Percentiles rank a stretch among this genome's conserved stretches.
Evolutionary conservation across 2,797 vertebrate genomes (phyloP).

Genomic region (Staurois parvus): DNA sequence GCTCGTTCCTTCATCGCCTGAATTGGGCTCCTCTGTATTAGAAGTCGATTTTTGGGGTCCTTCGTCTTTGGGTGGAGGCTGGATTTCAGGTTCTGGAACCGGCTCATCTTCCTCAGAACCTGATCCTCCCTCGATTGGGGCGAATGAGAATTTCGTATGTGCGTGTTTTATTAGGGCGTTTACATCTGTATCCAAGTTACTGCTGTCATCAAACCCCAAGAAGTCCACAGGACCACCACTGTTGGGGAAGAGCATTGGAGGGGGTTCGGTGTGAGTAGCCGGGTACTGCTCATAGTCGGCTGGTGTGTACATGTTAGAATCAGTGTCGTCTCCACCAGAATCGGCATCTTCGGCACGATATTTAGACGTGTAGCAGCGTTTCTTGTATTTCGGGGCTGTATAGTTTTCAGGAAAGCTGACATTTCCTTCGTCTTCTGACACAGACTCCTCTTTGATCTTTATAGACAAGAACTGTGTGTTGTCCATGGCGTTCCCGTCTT

Average conservation of each 20-base stretch:
- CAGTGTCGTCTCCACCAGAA: neutral
- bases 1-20: neutral
- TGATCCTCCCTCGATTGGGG: constrained; percentile 20
- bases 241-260: neutral
- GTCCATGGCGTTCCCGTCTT: neutral
- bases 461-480: neutral
- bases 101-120: constrained; percentile 7
- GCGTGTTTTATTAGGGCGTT: constrained; percentile 38
- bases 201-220: constrained; percentile 5
- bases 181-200: constrained; percentile 22
- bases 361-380: no score
- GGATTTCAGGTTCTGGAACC: neutral
- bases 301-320: neutral
- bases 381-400: neutral
- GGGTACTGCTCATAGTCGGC: neutral
- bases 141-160: constrained; percentile 24
- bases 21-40: neutral
- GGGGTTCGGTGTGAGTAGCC: neutral
- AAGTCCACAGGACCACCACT: neutral
- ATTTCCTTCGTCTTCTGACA: neutral
- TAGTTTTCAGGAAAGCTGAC: neutral
- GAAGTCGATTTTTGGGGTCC: neutral
- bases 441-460: neutral
- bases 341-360: neutral
- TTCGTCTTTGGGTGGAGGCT: neutral